Evolutionary conservation across 37 sponge, comb jelly and placozoan genomes (phyloP), one percentile per base, ranked within the genome.

Genomic region (Spongia lamella): DNA sequence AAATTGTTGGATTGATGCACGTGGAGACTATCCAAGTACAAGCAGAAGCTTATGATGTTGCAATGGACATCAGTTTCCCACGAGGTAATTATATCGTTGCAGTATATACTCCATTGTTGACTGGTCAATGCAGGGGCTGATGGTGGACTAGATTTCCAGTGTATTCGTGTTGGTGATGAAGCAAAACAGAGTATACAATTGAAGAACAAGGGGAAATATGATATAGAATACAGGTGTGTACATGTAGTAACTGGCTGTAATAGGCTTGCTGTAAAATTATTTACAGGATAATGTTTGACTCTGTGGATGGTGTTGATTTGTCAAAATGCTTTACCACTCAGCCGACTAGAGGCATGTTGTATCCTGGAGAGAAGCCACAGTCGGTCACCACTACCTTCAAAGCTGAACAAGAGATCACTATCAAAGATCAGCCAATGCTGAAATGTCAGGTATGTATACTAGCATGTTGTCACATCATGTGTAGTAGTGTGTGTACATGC

Each of bases 11-110:
- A 11, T 77, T 94, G 67, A 86, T 98, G 81, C 85, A 94, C 16
- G 70, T 73, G 16, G 95, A 94, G 77, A 76, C 75, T 31, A 77
- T 98, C 3, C 72, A 77, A 31, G 67, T 98, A 25, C 73, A 84
- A 9, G 96, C 90, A 34, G 99, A 98, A 57, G 95, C 96, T 2
- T 98, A 98, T 53, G 99, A 98, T 77, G 99, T 98, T 17, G 93
- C 93, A 16, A 61, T 98, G 53, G 99, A 98, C 61, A 69, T 98
- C 50, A 92, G 91, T 37, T 98, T 92, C 68, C 96, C 99, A 20
- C 86, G 91, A 76, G 94, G 94, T 81, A 52, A 26, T 75, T 33
- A 3, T 11, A 11, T 38, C 62, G 38, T 60, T 24, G 15, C 35
- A 29, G 15, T 29, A 64, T 36, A 29, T 9, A 7, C 9, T 21